Evolutionary conservation across 2,888 invertebrate genomes (phyloP), one percentile per base, ranked within the genome.

Genomic region (Cephus nigrinus): DNA sequence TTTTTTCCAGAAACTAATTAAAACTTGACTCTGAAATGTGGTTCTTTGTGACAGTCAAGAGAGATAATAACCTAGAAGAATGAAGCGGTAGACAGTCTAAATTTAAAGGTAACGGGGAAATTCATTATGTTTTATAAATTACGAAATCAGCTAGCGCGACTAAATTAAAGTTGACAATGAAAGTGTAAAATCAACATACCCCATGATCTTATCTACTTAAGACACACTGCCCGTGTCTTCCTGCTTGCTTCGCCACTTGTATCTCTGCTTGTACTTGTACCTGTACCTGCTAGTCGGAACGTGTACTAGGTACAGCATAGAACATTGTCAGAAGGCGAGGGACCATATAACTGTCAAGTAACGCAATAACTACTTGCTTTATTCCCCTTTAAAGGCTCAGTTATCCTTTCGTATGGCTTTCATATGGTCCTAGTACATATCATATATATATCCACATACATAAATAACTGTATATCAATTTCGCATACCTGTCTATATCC

Each of bases 301-400:
- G 55, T 55, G 23, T 55, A 55, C 55, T 55, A 55, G 55, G 55
- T 55, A 55, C 31, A 71, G 30, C 31, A 71, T 2, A 31, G 30
- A 15, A 72, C 68, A 68, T 75, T 75, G 75, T 73, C 75, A 31
- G 33, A 34, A 68, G 69, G 75, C 68, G 40, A 68, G 75, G 74
- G n/a, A 33, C 71, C 32, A 36, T 55, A 75, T 73, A 79, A 78
- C 78, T 33, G 76, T 75, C 76, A 36, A 68, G 32, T 31, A 33
- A 71, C 71, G 71, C 71, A 73, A 80, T 82, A 82, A 82, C 76
- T 72, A 73, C 79, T 82, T 71, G n/a, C 75, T 75, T 77, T 76
- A 80, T 79, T 75, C 81, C 15, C 35, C 71, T 30, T 36, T 72
- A 78, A 81, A 69, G 11, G 76, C 40, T 31, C 75, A 33, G n/a